phyloP scores from a whole-genome alignment of 2,888 invertebrate species.

The Lottia gigantea region DNA sequence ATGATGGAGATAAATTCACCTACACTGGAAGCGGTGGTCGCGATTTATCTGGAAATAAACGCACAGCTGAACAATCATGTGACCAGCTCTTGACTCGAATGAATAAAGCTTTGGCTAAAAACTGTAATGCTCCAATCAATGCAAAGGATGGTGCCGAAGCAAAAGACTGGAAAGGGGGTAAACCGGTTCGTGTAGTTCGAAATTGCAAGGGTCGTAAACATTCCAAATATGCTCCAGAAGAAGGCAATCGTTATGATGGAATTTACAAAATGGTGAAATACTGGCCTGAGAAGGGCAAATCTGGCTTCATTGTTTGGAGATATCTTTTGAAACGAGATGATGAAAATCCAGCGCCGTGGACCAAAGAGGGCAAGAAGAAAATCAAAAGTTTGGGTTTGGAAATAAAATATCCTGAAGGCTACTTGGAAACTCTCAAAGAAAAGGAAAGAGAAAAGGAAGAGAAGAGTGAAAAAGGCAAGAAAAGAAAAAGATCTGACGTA shows the following conservation, averaged over 20 bases:
- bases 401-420: conserved; percentile 80
- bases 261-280: conserved; percentile 88
- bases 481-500: not conserved
- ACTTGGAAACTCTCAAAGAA: conserved; percentile 75
- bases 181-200: conserved; percentile 83
- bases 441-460: conserved; percentile 51
- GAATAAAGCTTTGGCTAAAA: conserved; percentile 83
- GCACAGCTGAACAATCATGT: conserved; percentile 82
- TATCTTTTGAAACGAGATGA: conserved; percentile 83
- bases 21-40: conserved; percentile 89
- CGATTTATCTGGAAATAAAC: conserved; percentile 84
- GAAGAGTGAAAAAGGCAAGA: conserved; percentile 31
- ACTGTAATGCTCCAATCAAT: conserved; percentile 78
- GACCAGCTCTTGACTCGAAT: conserved; percentile 82
- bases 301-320: conserved; percentile 84
- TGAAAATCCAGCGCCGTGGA: conserved; percentile 83
- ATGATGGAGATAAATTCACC: conserved; percentile 82
- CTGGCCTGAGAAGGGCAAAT: conserved; percentile 81
- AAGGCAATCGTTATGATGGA: conserved; percentile 82
- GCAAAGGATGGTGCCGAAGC: conserved; percentile 78
- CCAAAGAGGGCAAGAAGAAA: conserved; percentile 75
- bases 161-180: conserved; percentile 78
- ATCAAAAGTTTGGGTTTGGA: conserved; percentile 68
- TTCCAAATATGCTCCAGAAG: conserved; percentile 82
- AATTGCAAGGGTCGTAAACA: conserved; percentile 81